Base-by-base conservation (phyloP, 2,113 vertebrate genomes). In the Platichthys flesus region DNA sequence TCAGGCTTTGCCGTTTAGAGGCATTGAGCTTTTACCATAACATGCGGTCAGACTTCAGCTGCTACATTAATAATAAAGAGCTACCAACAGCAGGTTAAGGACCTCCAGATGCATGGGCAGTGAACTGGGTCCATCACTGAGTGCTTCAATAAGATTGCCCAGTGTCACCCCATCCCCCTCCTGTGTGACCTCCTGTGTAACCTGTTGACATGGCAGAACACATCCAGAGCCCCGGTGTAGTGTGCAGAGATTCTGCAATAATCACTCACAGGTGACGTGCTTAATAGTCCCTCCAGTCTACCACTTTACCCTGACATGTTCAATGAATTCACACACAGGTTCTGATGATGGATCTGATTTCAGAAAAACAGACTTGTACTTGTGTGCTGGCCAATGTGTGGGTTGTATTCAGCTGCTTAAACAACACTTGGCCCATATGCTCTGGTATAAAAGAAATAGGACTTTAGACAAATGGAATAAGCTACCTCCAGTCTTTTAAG, bases 31-130 rank as follows among this genome's bases (percentile, higher is more conserved):
- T 57, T 76, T 47, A 56, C 61, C 7, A 58, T 81, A 78, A 82
- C 77, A 67, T 14, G 57, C 83, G 68, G 74, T 80, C 76, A 70
- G 89, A 80, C 78, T 81, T 82, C 70, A 81, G 78, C 47, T 35
- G 52, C 52, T 42, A 2, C 87, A 91, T 91, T 78, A 93, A 91
- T 92, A 93, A 91, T 93, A 57, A 86, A 93, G 74, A 24, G 55
- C 73, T 72, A 83, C 88, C 90, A 89, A 92, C 80, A 81, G 71
- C 83, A 83, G 80, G 75, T 80, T 84, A 85, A 84, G 78, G 84
- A 78, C 79, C 64, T 84, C 69, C 45, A 81, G 78, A 88, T 21
- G 65, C 74, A 83, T 56, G 52, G 52, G 26, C 78, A 64, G 35
- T 59, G 26, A 74, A 79, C 66, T 77, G 73, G 52, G 23, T 79